phyloP scores from a whole-genome alignment of 2,888 invertebrate genomes.

The Sthenelais limicola region DNA sequence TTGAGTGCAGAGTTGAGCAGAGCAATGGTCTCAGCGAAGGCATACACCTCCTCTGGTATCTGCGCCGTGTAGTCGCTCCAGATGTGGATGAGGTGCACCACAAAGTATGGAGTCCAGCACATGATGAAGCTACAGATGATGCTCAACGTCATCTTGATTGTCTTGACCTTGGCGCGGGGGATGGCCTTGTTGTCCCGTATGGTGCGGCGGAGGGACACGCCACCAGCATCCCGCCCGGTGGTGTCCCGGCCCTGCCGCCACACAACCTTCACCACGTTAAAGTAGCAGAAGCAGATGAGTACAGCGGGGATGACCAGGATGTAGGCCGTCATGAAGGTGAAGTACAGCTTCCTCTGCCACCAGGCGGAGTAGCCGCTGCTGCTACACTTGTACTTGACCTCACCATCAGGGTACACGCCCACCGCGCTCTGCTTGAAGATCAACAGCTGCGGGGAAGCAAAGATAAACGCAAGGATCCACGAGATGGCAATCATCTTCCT shows the following conservation, averaged over 20 bases:
- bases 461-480: constrained; percentile 71
- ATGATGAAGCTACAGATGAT: constrained; percentile 72
- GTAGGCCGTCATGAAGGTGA: constrained; percentile 72
- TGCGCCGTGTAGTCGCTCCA: constrained; percentile 70
- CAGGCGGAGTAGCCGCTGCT: constrained; percentile 71
- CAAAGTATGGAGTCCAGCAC: constrained; percentile 74
- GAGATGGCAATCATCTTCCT: constrained; percentile 69
- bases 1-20: constrained; percentile 72
- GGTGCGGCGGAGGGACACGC: constrained; percentile 51
- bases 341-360: constrained; percentile 73
- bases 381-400: constrained; percentile 64
- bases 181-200: constrained; percentile 66
- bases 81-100: constrained; percentile 71
- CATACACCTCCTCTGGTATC: constrained; percentile 68
- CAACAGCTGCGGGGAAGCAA: constrained; percentile 72
- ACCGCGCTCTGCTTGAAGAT: constrained; percentile 55
- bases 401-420: constrained; percentile 65
- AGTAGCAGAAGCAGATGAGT: constrained; percentile 72
- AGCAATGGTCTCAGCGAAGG: constrained; percentile 70
- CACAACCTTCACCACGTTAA: constrained; percentile 71
- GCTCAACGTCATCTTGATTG: constrained; percentile 73
- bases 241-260: constrained; percentile 64
- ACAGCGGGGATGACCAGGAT: constrained; percentile 72
- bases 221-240: constrained; percentile 29
- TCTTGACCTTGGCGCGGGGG: constrained; percentile 73